Conservation (phyloP, 2,797 vertebrate species). For the Urosaurus nigricauda region DNA sequence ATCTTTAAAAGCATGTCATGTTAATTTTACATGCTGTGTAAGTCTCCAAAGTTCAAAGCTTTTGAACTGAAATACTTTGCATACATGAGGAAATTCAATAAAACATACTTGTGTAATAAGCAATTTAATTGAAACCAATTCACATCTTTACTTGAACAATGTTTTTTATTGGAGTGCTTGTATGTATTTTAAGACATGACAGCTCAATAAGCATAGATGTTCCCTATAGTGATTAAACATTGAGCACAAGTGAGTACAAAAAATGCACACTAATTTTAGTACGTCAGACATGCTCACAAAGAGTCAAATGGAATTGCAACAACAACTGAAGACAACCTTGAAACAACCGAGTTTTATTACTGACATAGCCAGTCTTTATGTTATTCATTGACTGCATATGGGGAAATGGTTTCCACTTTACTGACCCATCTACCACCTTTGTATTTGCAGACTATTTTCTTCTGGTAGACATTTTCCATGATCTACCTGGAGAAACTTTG, state of each 20-base stretch:
- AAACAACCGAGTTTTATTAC: neutral
- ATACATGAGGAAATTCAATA: neutral
- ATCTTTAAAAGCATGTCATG: neutral
- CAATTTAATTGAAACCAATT: neutral
- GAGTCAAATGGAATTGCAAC: neutral
- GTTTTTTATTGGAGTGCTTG: neutral
- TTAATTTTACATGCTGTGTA: neutral
- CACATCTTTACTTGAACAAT: neutral
- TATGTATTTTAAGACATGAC: too few relatives aligned
- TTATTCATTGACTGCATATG: neutral
- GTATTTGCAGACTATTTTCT: too few relatives aligned
- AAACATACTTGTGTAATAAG: neutral
- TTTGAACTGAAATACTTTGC: neutral
- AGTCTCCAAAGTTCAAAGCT: neutral
- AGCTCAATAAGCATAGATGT: neutral
- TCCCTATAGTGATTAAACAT: neutral
- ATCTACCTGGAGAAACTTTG: too few relatives aligned
- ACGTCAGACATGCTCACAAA: neutral
- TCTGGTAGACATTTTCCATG: too few relatives aligned
- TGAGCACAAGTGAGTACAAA: neutral
- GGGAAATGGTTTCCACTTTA: neutral
- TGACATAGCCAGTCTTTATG: neutral
- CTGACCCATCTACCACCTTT: too few relatives aligned
- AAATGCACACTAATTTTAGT: conserved; percentile 2
- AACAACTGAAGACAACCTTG: neutral